A percentile compares a stretch with the other conserved stretches of the same genome.
phyloP scores from a whole-genome alignment of 2,113 vertebrate genomes.

The Esox niger region DNA sequence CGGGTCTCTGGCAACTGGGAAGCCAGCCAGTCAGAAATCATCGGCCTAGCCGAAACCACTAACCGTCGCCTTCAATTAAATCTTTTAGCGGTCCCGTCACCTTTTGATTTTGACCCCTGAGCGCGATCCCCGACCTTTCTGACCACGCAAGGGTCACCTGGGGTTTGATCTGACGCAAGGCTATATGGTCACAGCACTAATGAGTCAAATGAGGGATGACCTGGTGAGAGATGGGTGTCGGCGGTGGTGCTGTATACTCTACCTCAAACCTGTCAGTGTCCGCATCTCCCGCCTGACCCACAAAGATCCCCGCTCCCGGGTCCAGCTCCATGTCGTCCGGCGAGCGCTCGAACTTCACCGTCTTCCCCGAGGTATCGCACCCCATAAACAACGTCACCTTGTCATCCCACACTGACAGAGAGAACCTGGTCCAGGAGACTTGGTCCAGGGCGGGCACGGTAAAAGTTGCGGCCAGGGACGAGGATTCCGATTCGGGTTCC shows the following conservation, averaged over 20 bases:
- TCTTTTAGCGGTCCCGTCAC: no score
- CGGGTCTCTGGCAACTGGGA: no score
- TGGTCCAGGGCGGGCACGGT: slow-evolving; percentile 68
- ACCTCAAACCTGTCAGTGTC: slow-evolving; percentile 87
- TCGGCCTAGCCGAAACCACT: no score
- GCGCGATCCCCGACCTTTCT: no score
- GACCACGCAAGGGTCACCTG: no score
- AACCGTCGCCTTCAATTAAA: no score
- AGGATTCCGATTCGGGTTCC: slow-evolving; percentile 71
- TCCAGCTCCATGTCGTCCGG: slow-evolving; percentile 82
- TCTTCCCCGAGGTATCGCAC: slow-evolving; percentile 73
- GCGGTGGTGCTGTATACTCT: slow-evolving; percentile 7
- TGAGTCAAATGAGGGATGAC: no score
- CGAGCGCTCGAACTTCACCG: slow-evolving; percentile 75
- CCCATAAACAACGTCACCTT: slow-evolving; percentile 77
- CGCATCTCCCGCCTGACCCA: slow-evolving; percentile 84
- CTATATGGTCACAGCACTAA: no score
- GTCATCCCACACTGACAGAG: slow-evolving; percentile 77
- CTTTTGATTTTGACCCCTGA: no score
- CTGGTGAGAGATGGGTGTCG: not conserved
- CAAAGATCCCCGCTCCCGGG: slow-evolving; percentile 77
- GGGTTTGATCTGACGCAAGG: no score
- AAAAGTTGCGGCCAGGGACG: slow-evolving; percentile 79
- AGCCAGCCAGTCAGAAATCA: no score
- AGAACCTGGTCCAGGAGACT: slow-evolving; percentile 79